Percentiles rank a stretch among this genome's conserved stretches.
phyloP scores from a whole-genome alignment of 2,888 invertebrate species.

The Rhogogaster chlorosoma region DNA sequence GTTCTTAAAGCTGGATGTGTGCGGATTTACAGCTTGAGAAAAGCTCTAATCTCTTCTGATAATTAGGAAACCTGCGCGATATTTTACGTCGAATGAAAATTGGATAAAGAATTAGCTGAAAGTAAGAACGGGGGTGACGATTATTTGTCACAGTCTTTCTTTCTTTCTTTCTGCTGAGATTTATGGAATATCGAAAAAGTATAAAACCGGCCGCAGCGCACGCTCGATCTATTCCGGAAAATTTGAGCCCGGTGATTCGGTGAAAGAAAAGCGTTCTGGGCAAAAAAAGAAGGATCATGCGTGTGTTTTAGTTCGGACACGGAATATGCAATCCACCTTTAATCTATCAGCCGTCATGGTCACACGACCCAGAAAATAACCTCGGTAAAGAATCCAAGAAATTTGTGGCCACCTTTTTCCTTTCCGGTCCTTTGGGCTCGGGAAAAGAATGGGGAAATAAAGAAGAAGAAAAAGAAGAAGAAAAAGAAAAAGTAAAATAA shows the following conservation, averaged over 20 bases:
- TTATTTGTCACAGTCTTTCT: neutral
- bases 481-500: neutral
- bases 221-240: neutral
- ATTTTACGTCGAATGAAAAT: neutral
- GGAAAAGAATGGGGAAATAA: neutral
- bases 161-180: neutral
- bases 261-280: neutral
- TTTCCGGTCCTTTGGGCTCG: neutral
- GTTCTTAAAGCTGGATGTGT: constrained; percentile 21
- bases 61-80: constrained; percentile 33
- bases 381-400: constrained; percentile 18
- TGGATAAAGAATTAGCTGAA: neutral
- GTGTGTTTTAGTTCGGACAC: neutral
- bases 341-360: constrained; percentile 29
- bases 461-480: neutral
- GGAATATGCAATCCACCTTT: neutral
- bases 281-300: neutral
- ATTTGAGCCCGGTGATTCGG: neutral
- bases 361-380: constrained; percentile 14
- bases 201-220: neutral
- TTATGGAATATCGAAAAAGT: neutral
- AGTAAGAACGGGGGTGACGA: neutral
- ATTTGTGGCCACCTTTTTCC: neutral
- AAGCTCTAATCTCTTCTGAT: constrained; percentile 16
- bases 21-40: constrained; percentile 16